Base-by-base conservation (phyloP, 2,888 invertebrate species). In the Balanococcus diminutus region DNA sequence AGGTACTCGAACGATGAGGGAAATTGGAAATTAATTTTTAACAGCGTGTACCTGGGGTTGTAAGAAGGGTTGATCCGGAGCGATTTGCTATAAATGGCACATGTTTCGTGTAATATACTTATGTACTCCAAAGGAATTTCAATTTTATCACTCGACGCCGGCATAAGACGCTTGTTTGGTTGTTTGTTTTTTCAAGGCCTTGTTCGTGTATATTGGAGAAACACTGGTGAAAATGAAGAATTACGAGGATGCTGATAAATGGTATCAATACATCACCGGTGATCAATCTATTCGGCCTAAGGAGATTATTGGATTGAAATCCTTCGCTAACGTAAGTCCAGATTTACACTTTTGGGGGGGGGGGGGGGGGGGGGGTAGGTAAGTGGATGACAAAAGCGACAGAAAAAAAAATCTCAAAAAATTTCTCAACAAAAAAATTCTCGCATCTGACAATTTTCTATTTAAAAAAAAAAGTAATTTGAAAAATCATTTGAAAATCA, bases 201-300 rank as follows among this genome's bases (percentile, higher is more conserved):
- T 97, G 87, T 95, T 96, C 91, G 96, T 97, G 89, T 94, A 97
- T 91, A 92, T 97, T 88, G 96, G 97, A 14, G 97, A 98, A 90
- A 95, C 96, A 51, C 93, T 96, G 89, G 94, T 94, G 87, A 94
- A 95, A 89, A 91, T 96, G 89, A 95, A 96, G 88, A 94, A 94
- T 89, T 94, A 95, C 91, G 93, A 93, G 81, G 94, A 96, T 89
- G 97, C 97, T 0, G 97, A 97, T 90, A 91, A 93, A 88, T 96
- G 95, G 93, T 96, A 96, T 90, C 79, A 46, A 28, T 85, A 85
- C 22, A 75, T 85, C 31, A 85, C 75, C 14, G 85, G 85, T 1
- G 85, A 85, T 42, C 32, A 42, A 32, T 25, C 39, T 16, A 75
- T 85, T 19, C 25, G 75, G 42, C 36, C 72, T 8, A 72, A 79